A percentile compares a stretch with the other conserved stretches of the same genome.
phyloP scores from a whole-genome alignment of 2,113 vertebrate species.

The Pungitius pungitius region DNA sequence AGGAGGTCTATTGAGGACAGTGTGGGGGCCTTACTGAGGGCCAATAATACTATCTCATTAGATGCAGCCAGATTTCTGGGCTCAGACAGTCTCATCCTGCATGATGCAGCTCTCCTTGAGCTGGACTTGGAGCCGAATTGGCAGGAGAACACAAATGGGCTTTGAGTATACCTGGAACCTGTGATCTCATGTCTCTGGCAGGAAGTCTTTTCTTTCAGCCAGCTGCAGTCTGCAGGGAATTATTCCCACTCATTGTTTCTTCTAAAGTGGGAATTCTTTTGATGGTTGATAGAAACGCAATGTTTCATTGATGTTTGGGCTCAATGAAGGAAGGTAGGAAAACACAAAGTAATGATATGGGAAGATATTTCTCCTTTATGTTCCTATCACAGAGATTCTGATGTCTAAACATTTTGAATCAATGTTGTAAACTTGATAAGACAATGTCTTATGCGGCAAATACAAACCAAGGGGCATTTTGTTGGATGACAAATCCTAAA shows the following conservation, averaged over 20 bases:
- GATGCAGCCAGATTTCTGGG: background rate
- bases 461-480: background rate
- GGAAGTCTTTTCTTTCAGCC: slow-evolving; percentile 6
- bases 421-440: background rate
- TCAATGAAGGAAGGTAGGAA: background rate
- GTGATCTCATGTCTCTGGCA: slow-evolving; percentile 33
- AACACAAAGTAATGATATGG: background rate
- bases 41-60: background rate
- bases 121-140: background rate
- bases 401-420: background rate
- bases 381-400: background rate
- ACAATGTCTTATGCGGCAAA: background rate
- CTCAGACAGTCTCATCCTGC: background rate
- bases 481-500: background rate
- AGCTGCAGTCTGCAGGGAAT: background rate
- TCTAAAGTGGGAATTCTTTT: background rate
- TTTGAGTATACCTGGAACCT: slow-evolving; percentile 11
- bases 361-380: background rate
- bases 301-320: background rate
- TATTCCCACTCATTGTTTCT: background rate
- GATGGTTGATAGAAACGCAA: background rate
- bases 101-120: background rate
- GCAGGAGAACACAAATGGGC: background rate
- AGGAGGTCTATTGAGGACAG: background rate
- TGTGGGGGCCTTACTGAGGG: background rate